A percentile compares a stretch with the other conserved stretches of the same genome.
phyloP scores from a whole-genome alignment of 2,113 vertebrate genomes.

The Chaetura pelagica region DNA sequence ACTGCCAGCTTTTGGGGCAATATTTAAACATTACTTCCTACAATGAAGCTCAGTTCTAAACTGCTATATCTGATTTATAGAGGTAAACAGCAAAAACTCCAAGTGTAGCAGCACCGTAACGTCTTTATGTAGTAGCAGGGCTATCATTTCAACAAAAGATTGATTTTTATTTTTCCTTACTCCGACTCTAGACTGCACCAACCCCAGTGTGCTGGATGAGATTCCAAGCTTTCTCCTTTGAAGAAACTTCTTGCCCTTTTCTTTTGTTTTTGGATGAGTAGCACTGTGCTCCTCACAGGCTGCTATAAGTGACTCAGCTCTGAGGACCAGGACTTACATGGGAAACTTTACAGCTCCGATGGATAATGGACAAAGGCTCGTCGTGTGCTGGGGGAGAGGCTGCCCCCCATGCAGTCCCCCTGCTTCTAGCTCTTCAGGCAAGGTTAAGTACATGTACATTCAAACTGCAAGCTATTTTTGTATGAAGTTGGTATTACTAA shows the following conservation, averaged over 20 bases:
- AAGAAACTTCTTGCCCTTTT: background rate
- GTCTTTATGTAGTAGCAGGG: background rate
- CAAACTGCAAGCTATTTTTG: constrained; percentile 75
- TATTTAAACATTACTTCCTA: constrained; percentile 53
- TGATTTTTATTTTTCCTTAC: background rate
- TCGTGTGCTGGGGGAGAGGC: background rate
- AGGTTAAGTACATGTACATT: constrained; percentile 75
- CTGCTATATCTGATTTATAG: constrained; percentile 7
- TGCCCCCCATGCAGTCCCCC: constrained; percentile 23
- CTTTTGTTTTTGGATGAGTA: background rate
- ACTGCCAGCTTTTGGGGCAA: constrained; percentile 51
- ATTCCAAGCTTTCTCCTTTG: background rate
- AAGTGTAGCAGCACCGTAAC: background rate
- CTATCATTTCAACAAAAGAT: background rate
- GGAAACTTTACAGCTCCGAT: background rate
- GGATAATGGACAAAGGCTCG: background rate
- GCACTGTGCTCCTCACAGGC: background rate
- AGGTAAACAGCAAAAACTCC: constrained; percentile 6
- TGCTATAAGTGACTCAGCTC: background rate
- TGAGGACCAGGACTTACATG: background rate
- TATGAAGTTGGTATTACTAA: constrained; percentile 80
- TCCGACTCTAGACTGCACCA: background rate
- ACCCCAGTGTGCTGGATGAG: background rate
- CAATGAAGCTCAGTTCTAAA: constrained; percentile 25
- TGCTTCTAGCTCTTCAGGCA: constrained; percentile 31